phyloP scores from a whole-genome alignment of 2,888 invertebrate genomes.

The Limnephilus lunatus region DNA sequence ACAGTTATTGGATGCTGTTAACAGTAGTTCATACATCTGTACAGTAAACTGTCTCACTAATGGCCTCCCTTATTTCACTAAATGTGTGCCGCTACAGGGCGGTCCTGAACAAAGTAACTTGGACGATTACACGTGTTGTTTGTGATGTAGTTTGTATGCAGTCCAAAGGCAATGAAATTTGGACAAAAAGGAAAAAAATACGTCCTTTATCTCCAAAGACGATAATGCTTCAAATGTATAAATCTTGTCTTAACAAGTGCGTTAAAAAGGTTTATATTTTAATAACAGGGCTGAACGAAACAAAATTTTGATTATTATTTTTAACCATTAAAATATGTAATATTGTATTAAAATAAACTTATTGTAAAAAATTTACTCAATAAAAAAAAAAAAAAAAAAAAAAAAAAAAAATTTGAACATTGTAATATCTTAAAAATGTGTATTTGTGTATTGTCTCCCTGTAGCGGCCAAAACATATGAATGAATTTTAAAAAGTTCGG shows the following conservation, averaged over 20 bases:
- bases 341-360: too few relatives aligned
- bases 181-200: slow-evolving; percentile 30
- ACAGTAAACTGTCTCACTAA: not conserved
- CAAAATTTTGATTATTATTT: too few relatives aligned
- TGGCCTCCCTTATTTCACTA: not conserved
- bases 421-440: too few relatives aligned
- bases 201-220: slow-evolving; percentile 34
- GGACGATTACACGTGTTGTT: slow-evolving; percentile 15
- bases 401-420: too few relatives aligned
- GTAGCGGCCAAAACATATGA: too few relatives aligned
- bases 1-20: not conserved
- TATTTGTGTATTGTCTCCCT: too few relatives aligned
- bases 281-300: not conserved
- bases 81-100: not conserved
- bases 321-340: too few relatives aligned
- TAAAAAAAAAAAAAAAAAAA: too few relatives aligned
- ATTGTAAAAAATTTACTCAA: too few relatives aligned
- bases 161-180: slow-evolving; percentile 4
- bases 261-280: slow-evolving; percentile 46
- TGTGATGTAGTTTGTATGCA: not conserved
- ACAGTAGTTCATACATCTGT: not conserved
- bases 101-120: not conserved
- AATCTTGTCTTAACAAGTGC: slow-evolving; percentile 53
- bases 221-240: slow-evolving; percentile 49
- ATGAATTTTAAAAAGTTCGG: too few relatives aligned